Conservation (phyloP, 35 echinoderm and acorn worm species). For the Nesometra sesokonis region DNA sequence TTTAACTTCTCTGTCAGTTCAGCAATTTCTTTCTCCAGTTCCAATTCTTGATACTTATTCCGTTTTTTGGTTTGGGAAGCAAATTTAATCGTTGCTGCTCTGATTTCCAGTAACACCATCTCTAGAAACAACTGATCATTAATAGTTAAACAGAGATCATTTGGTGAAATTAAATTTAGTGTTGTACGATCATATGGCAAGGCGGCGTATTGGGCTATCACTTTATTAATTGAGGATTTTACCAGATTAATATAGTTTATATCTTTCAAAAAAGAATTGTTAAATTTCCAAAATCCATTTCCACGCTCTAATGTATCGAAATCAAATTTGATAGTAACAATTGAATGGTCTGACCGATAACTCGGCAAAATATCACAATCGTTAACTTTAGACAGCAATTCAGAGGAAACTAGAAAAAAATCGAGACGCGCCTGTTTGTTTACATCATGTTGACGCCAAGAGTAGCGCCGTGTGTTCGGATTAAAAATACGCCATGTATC, state of each 20-base stretch:
- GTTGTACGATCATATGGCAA: not conserved
- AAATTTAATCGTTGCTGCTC: not conserved
- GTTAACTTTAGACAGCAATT: not conserved
- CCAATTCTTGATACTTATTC: not conserved
- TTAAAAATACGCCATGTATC: not conserved
- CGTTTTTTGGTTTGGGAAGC: not conserved
- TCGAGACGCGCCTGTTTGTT: not conserved
- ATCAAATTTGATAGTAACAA: not conserved
- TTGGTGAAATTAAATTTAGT: not conserved
- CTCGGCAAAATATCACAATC: not conserved
- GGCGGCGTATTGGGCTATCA: not conserved
- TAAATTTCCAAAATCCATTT: not conserved
- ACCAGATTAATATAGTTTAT: not conserved
- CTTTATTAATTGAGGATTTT: not conserved
- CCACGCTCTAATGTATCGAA: not conserved
- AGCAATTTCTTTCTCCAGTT: not conserved
- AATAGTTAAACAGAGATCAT: not conserved
- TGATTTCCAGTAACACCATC: not conserved
- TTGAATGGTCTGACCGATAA: not conserved
- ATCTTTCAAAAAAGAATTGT: not conserved
- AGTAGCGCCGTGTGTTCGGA: not conserved
- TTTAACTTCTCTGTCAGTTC: not conserved
- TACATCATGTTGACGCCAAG: not conserved
- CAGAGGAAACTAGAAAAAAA: not conserved
- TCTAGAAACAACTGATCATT: not conserved